phyloP scores from a whole-genome alignment of 2,113 vertebrate genomes.

The Clarias magur region DNA sequence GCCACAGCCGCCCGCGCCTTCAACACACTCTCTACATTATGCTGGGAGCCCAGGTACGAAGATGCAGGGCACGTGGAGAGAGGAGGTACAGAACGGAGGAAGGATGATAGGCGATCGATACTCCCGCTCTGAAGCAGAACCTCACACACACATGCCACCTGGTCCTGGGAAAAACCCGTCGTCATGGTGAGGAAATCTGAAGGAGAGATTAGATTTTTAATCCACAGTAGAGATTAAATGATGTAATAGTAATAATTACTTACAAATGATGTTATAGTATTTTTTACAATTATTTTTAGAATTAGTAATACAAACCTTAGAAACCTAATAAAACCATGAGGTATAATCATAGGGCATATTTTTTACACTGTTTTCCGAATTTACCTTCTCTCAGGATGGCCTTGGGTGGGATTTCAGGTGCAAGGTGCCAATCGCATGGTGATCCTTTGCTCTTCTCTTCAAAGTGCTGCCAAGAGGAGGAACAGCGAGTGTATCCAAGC shows the following conservation, averaged over 20 bases:
- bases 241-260: not conserved
- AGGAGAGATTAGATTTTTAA: not conserved
- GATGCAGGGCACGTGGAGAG: conserved; percentile 36
- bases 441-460: not conserved
- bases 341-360: not conserved
- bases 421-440: conserved; percentile 2
- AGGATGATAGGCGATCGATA: conserved; percentile 65
- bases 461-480: conserved; percentile 4
- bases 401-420: not conserved
- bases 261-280: not conserved
- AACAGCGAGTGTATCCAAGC: conserved; percentile 33
- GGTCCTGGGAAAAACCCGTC: conserved; percentile 70
- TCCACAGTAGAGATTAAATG: not conserved
- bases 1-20: conserved; percentile 68
- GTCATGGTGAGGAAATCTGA: conserved; percentile 24
- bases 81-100: conserved; percentile 65
- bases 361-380: not conserved
- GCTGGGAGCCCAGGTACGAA: conserved; percentile 37
- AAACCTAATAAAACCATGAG: not conserved
- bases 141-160: conserved; percentile 70
- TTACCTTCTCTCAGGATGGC: conserved; percentile 24
- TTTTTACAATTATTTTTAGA: not conserved
- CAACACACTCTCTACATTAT: conserved; percentile 66
- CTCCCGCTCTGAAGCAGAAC: conserved; percentile 62
- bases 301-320: not conserved